Evolutionary conservation across 2,113 vertebrate genomes (phyloP).

Genomic region (Chamaea fasciata): DNA sequence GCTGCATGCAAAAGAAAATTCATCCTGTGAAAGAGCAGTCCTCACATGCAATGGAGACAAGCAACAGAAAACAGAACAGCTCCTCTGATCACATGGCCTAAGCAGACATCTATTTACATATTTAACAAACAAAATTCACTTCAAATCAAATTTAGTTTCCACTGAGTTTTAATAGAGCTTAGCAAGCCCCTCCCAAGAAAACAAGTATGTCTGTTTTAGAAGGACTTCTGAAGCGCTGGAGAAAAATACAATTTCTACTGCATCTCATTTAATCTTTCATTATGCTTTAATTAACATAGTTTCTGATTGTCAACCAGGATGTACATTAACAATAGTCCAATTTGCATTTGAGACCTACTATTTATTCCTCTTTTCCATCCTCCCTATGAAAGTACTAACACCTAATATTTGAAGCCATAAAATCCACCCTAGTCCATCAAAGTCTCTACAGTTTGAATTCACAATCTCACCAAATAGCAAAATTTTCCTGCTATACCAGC

Average conservation of each 20-base stretch:
- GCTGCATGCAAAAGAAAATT: background rate
- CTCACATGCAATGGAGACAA: fast-evolving
- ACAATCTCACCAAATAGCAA: background rate
- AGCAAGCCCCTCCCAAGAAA: background rate
- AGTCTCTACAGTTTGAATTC: background rate
- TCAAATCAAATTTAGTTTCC: background rate
- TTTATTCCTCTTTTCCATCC: background rate
- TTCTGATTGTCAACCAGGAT: background rate
- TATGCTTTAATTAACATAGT: background rate
- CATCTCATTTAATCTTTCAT: background rate
- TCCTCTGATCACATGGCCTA: background rate
- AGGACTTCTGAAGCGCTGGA: background rate
- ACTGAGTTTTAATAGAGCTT: background rate
- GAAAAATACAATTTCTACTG: background rate
- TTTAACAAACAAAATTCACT: background rate
- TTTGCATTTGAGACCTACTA: background rate
- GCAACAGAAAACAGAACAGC: background rate
- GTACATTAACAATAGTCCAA: background rate
- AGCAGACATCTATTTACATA: background rate
- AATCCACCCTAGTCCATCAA: background rate
- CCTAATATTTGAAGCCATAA: background rate
- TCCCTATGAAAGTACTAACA: background rate
- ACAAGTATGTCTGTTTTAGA: background rate
- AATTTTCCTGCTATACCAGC: background rate
- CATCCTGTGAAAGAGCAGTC: background rate